A percentile compares a stretch with the other conserved stretches of the same genome.
Evolutionary conservation across 2,113 vertebrate genomes (phyloP).

Genomic region (Megaptera novaeangliae): DNA sequence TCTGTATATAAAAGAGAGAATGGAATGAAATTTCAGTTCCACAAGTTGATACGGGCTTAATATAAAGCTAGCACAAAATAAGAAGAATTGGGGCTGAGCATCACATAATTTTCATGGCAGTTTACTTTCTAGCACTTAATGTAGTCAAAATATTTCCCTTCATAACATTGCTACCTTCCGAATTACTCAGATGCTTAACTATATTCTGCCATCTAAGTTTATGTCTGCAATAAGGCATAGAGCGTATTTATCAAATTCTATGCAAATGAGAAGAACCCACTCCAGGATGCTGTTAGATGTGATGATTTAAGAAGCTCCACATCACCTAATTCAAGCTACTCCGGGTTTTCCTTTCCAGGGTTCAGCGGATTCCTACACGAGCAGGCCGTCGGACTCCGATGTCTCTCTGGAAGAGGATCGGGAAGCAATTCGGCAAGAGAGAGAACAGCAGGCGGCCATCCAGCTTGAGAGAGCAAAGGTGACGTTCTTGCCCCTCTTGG

Average conservation of each 20-base stretch:
- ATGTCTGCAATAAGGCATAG: neutral
- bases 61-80: constrained; percentile 4
- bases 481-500: neutral
- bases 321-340: neutral
- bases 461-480: constrained; percentile 98
- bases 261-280: neutral
- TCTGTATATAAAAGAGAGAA: neutral
- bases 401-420: constrained; percentile 98
- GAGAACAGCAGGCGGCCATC: constrained; percentile 94
- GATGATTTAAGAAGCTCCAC: neutral
- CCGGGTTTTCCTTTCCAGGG: constrained; percentile 83
- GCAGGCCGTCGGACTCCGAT: constrained; percentile 99
- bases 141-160: constrained; percentile 54
- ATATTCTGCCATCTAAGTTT: constrained; percentile 12
- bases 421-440: constrained; percentile 94
- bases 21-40: neutral
- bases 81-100: neutral
- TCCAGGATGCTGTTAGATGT: neutral
- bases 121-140: constrained; percentile 44
- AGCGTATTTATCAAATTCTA: neutral
- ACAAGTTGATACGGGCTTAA: neutral
- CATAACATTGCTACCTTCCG: constrained; percentile 15
- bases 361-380: constrained; percentile 98
- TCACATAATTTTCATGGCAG: neutral
- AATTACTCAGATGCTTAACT: constrained; percentile 26